Conservation (phyloP, 2,888 invertebrate genomes). For the Sympetrum striolatum region DNA sequence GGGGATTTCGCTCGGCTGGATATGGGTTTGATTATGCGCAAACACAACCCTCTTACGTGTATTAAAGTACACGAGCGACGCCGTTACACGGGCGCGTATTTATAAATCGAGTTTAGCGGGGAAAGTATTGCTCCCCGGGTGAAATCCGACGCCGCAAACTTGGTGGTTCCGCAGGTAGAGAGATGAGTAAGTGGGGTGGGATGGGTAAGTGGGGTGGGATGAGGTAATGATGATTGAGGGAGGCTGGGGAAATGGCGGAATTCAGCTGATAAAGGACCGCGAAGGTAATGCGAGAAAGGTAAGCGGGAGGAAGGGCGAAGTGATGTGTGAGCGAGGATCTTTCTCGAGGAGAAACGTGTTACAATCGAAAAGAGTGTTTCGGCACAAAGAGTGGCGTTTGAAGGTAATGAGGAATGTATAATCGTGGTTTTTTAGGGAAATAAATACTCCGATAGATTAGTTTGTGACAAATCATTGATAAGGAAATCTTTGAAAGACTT, state of each 20-base stretch:
- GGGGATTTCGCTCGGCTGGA: not conserved
- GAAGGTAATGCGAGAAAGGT: not conserved
- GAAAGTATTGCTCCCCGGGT: not conserved
- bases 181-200: not conserved
- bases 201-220: not conserved
- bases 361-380: too few relatives aligned
- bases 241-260: not conserved
- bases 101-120: not conserved
- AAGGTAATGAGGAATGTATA: too few relatives aligned
- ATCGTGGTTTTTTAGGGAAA: too few relatives aligned
- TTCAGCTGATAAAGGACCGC: not conserved
- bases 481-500: too few relatives aligned
- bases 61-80: not conserved
- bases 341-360: not conserved
- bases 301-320: not conserved
- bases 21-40: conserved; percentile 22
- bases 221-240: not conserved
- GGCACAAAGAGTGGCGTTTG: too few relatives aligned
- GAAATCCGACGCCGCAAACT: not conserved
- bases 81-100: not conserved
- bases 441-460: too few relatives aligned
- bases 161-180: not conserved
- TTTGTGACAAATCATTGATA: too few relatives aligned
- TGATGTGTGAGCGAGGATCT: not conserved
- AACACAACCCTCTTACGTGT: not conserved